These are phyloP conservation scores for Oreochromis grahami DNA, from an alignment of 2,797 vertebrate genomes.

Conservation along the genomic window DNA sequence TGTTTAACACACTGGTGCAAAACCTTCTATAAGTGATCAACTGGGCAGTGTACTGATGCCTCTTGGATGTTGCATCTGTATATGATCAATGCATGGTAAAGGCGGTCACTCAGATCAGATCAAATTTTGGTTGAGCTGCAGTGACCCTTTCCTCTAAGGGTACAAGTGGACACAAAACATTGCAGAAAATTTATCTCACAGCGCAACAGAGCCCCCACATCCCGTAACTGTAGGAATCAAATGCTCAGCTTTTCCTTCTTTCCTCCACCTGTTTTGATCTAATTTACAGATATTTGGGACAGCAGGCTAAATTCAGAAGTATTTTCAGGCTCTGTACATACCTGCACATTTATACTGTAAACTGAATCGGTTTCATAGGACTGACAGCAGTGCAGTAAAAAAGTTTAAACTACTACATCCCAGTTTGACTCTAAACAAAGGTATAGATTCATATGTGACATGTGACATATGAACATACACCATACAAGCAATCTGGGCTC, in stretches of 20 bases:
- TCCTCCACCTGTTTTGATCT: background rate
- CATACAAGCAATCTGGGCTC: background rate
- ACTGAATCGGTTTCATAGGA: background rate
- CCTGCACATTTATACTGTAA: background rate
- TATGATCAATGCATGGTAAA: background rate
- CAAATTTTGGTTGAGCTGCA: background rate
- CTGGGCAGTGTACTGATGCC: background rate
- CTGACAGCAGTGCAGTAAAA: background rate
- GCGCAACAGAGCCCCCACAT: background rate
- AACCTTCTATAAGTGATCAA: background rate
- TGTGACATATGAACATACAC: background rate
- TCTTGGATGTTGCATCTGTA: background rate
- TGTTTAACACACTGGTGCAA: background rate
- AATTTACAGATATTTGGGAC: background rate
- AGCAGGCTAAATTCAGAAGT: background rate
- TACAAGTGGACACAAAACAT: background rate
- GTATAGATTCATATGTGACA: background rate
- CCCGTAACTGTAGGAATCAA: background rate
- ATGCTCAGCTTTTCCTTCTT: background rate
- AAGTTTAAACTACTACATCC: background rate
- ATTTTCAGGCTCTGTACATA: background rate
- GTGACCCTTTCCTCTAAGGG: background rate
- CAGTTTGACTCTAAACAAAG: background rate
- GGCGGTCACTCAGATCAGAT: background rate
- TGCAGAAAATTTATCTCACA: background rate